Percentiles rank a stretch among this genome's conserved stretches.
These are phyloP conservation scores for Cirrhinus molitorella DNA, from an alignment of 2,797 vertebrate genomes.

Conservation along the genomic window DNA sequence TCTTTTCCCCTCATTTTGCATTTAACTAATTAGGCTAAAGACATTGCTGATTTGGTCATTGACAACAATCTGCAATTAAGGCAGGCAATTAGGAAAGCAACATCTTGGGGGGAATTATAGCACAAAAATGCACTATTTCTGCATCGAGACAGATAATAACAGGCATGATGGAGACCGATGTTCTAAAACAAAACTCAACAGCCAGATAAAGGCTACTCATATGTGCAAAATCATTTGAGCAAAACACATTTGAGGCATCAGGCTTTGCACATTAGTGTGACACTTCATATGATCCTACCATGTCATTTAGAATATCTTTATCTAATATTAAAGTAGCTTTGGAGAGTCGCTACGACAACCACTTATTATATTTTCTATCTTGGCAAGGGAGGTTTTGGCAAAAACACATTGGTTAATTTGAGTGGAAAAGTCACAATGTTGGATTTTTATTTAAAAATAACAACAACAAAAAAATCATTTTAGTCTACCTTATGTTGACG, in stretches of 20 bases:
- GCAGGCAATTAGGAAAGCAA: conserved; percentile 54
- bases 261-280: conserved; percentile 49
- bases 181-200: conserved; percentile 42
- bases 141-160: conserved; percentile 1
- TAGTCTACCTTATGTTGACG: conserved; percentile 8
- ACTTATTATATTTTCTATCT: conserved; percentile 29
- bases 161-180: conserved; percentile 34
- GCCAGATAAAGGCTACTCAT: conserved; percentile 42
- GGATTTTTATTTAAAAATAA: conserved; percentile 40
- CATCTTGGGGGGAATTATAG: conserved; percentile 18
- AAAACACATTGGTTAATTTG: conserved; percentile 12
- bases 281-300: conserved; percentile 36
- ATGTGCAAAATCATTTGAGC: conserved; percentile 51
- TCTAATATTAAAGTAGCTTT: conserved; percentile 7
- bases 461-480: conserved; percentile 11
- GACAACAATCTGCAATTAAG: conserved; percentile 49
- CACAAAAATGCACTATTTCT: conserved; percentile 7
- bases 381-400: conserved; percentile 34
- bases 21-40: conserved; percentile 44
- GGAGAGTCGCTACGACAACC: conserved; percentile 28
- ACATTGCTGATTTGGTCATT: conserved; percentile 45
- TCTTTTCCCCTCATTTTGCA: neutral
- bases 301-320: conserved; percentile 32
- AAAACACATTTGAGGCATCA: conserved; percentile 48
- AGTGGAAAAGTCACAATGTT: conserved; percentile 24